A percentile compares a stretch with the other conserved stretches of the same genome.
These are phyloP conservation scores for Doris montereyensis DNA, from an alignment of 2,888 invertebrate genomes.

Conservation along the genomic window DNA sequence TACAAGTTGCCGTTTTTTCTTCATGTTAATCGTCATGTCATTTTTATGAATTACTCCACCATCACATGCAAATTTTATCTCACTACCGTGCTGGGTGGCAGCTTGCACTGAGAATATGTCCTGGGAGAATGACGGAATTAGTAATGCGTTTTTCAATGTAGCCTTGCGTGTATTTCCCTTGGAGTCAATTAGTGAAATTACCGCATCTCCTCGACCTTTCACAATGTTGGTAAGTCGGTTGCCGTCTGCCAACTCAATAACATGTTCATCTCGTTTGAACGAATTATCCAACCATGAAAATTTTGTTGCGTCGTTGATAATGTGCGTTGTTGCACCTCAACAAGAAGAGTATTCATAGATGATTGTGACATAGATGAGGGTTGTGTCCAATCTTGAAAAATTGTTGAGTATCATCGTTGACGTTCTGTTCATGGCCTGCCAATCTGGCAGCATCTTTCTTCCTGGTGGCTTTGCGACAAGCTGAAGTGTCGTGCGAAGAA, in stretches of 20 bases:
- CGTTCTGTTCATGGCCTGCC: too few relatives aligned
- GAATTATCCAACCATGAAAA: conserved; percentile 42
- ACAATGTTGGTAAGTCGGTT: conserved; percentile 39
- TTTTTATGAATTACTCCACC: conserved; percentile 20
- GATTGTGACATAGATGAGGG: too few relatives aligned
- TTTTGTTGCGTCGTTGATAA: conserved; percentile 41
- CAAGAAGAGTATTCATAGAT: too few relatives aligned
- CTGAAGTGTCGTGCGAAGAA: conserved; percentile 44
- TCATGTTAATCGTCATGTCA: conserved; percentile 41
- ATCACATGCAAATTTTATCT: conserved; percentile 37
- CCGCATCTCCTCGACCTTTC: conserved; percentile 30
- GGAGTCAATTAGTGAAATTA: conserved; percentile 27
- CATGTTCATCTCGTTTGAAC: conserved; percentile 40
- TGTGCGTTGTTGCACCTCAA: conserved; percentile 47
- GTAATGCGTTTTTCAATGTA: conserved; percentile 41
- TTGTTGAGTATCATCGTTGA: too few relatives aligned
- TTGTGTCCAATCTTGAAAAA: too few relatives aligned
- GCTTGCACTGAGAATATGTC: conserved; percentile 49
- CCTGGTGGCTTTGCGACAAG: too few relatives aligned
- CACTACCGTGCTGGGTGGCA: conserved; percentile 41
- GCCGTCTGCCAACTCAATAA: conserved; percentile 47
- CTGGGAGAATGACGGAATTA: conserved; percentile 39
- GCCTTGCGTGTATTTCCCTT: conserved; percentile 20
- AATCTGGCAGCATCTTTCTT: too few relatives aligned
- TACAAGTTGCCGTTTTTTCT: conserved; percentile 42